Base-by-base conservation (phyloP, 2,797 vertebrate species). In the Furcifer pardalis region DNA sequence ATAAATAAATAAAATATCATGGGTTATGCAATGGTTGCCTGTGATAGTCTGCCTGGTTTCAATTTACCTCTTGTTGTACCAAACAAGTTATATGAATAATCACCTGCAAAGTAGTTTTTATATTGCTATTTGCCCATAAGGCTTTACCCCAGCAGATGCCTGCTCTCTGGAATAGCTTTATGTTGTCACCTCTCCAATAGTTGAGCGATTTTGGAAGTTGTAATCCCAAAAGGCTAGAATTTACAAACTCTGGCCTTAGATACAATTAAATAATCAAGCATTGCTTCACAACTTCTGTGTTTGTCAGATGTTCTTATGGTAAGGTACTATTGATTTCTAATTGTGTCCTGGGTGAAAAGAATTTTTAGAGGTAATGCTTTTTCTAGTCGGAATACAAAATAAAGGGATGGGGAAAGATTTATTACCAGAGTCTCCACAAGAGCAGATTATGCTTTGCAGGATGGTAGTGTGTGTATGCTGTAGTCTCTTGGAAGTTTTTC, bases 401-500 rank as follows among this genome's bases (percentile, higher is more conserved):
- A 71, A 78, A 78, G 25, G 12, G 8, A 76, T 76, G 35, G 46
- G 46, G 15, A 60, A 46, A 62, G n/a, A 49, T 12, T 23, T 37
- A 56, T 77, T 32, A 40, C 23, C 10, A 23, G 12, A 37, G 12
- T 40, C 69, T 81, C 37, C 32, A 63, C 13, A 49, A 49, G n/a
- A 60, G 23, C 49, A 32, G 63, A 44, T 56, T 30, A 37, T 77
- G 77, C 59, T 60, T 42, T 52, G 32, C 40, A 2, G 69, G 2
- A 35, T 68, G 62, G 15, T 81, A 56, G 40, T 25, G 30, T 13
- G 25, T 19, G 3, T 71, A 27, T 23, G 23, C 19, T 56, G 17
- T 25, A 17, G 35, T 52, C 82, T 88, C 49, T 32, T 79, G 7
- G 10, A 25, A 42, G 66, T 82, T 27, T n/a, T 87, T 56, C 83